Evolutionary conservation across 2,113 vertebrate species (phyloP), one percentile per base, ranked within the genome.

Genomic region (Pseudois nayaur): DNA sequence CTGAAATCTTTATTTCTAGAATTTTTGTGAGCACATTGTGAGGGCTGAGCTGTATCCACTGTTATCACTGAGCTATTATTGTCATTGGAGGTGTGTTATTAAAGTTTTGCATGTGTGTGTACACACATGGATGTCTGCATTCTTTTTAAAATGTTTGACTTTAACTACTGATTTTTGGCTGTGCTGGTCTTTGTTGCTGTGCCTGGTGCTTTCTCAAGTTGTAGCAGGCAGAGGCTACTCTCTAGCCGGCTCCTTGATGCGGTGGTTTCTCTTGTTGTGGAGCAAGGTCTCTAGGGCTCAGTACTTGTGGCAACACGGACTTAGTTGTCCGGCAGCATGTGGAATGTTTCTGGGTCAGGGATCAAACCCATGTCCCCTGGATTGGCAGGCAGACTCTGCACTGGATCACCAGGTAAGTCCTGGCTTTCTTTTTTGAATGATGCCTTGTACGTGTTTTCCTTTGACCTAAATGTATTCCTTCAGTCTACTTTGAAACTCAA

Each of bases 1-100:
- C 92, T 94, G 96, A 98, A 94, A 93, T 85, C 86, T 94, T 94
- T 96, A 97, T 76, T 98, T 85, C 19, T 83, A 84, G 74, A 91
- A 90, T 92, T 96, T 85, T 43, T 95, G 78, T 60, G 85, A 95
- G 50, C 82, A 97, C 48, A 33, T 93, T 88, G 92, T 52, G 62
- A 97, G 97, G 96, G 95, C 95, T 89, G 50, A 98, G 90, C 48
- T 95, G 48, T 92, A 78, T 81, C 89, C 93, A 50, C 55, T 36
- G 8, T 55, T 55, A 83, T 9, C 54, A 40, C 16, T 40, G 12
- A 55, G 81, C 36, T 83, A 27, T 3, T 36, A 36, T 83, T 55
- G 21, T 55, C 50, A 16, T 15, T 52, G 4, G 31, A n/a, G 91
- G 91, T 8, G 89, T 87, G 48, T 81, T 67, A 85, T 60, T 95